A percentile compares a stretch with the other conserved stretches of the same genome.
These are phyloP conservation scores for Chironomus riparius DNA, from an alignment of 2,888 invertebrate species.

Conservation along the genomic window DNA sequence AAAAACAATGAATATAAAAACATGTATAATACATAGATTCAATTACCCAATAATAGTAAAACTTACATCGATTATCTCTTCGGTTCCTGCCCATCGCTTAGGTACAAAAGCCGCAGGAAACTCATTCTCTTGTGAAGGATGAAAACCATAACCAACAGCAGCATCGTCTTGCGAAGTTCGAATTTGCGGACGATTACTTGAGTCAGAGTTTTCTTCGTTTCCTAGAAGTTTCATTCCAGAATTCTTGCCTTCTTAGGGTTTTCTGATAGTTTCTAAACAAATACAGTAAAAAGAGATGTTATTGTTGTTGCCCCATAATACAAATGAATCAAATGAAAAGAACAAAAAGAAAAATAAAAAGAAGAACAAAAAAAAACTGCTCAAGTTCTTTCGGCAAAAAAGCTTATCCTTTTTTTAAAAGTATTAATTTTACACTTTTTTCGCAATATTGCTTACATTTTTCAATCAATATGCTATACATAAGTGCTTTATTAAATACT, in stretches of 20 bases:
- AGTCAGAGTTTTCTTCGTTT: slow-evolving; percentile 50
- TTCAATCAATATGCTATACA: background rate
- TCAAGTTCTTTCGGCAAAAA: background rate
- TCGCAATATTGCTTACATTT: background rate
- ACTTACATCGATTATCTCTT: slow-evolving; percentile 78
- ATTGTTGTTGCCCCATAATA: background rate
- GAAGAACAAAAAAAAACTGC: background rate
- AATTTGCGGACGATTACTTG: slow-evolving; percentile 48
- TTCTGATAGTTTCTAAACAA: background rate
- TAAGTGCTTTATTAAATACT: background rate
- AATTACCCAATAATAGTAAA: slow-evolving; percentile 29
- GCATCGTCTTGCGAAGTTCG: slow-evolving; percentile 81
- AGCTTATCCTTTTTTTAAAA: background rate
- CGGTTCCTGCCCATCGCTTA: slow-evolving; percentile 76
- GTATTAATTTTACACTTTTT: too few relatives aligned
- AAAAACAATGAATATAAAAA: slow-evolving; percentile 17
- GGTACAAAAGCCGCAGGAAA: slow-evolving; percentile 47
- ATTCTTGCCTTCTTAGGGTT: background rate
- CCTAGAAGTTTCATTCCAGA: slow-evolving; percentile 66
- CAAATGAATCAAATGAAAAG: background rate
- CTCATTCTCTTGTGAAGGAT: slow-evolving; percentile 53
- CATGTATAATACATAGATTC: background rate
- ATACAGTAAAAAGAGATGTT: background rate
- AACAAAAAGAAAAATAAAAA: background rate
- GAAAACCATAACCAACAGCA: slow-evolving; percentile 85